These are phyloP conservation scores for Ischnus inquisitorius DNA, from an alignment of 2,888 invertebrate species.

Conservation along the genomic window DNA sequence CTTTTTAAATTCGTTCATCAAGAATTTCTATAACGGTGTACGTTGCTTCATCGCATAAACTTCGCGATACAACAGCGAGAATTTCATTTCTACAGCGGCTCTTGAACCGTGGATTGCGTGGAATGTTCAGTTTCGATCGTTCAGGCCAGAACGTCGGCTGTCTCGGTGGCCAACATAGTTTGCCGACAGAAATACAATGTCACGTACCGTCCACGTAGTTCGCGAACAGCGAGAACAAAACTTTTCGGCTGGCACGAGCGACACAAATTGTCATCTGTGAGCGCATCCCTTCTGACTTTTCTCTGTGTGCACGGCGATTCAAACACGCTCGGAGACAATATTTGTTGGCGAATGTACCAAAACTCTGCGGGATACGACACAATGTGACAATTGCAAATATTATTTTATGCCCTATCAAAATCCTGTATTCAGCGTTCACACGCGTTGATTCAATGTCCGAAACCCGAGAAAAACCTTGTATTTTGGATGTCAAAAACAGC, in stretches of 20 bases:
- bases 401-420: background rate
- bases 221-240: background rate
- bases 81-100: conserved; percentile 22
- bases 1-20: background rate
- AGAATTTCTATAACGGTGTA: background rate
- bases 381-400: background rate
- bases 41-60: background rate
- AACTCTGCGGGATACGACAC: background rate
- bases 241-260: background rate
- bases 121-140: conserved; percentile 26
- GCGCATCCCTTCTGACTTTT: background rate
- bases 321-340: background rate
- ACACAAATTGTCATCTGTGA: background rate
- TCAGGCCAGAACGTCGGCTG: background rate
- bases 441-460: background rate
- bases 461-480: too few species aligned
- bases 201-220: background rate
- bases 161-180: conserved; percentile 33
- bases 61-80: conserved; percentile 16
- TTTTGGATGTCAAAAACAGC: too few species aligned
- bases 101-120: background rate
- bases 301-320: background rate
- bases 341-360: background rate
- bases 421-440: background rate
- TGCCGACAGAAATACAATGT: conserved; percentile 16